A percentile compares a stretch with the other conserved stretches of the same genome.
Evolutionary conservation across 2,888 invertebrate species (phyloP).

Genomic region (Catocala fraxini): DNA sequence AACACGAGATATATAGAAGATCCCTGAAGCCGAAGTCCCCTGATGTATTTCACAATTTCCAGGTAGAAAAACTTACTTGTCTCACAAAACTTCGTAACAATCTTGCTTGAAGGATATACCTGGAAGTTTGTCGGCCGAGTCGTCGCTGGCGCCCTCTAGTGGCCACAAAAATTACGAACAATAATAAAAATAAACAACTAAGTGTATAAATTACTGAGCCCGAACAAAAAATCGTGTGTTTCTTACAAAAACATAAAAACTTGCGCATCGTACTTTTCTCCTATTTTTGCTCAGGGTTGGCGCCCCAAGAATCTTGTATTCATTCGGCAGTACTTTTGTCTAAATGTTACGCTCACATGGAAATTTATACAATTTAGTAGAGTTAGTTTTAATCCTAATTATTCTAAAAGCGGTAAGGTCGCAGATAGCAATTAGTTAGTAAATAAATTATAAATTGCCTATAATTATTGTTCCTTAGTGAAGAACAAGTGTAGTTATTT

Average conservation of each 20-base stretch:
- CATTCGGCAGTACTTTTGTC: no score
- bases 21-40: constrained; percentile 3
- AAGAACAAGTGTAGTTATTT: no score
- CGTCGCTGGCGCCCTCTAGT: constrained; percentile 33
- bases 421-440: no score
- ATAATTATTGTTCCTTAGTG: no score
- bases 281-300: constrained; percentile 41
- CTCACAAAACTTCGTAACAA: constrained; percentile 24
- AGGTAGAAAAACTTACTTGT: constrained; percentile 36
- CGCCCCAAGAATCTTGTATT: not conserved
- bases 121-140: constrained; percentile 27
- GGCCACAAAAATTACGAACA: constrained; percentile 40
- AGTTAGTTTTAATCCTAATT: no score
- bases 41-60: constrained; percentile 21
- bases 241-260: constrained; percentile 44
- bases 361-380: no score
- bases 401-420: no score
- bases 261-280: constrained; percentile 36
- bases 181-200: constrained; percentile 52
- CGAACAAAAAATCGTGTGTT: constrained; percentile 42
- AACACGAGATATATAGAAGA: constrained; percentile 11
- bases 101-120: constrained; percentile 30
- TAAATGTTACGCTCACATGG: no score
- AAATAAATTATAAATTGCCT: no score
- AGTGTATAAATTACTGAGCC: constrained; percentile 43